These are phyloP conservation scores for Abramis brama DNA, from an alignment of 2,113 vertebrate species.

Conservation along the genomic window DNA sequence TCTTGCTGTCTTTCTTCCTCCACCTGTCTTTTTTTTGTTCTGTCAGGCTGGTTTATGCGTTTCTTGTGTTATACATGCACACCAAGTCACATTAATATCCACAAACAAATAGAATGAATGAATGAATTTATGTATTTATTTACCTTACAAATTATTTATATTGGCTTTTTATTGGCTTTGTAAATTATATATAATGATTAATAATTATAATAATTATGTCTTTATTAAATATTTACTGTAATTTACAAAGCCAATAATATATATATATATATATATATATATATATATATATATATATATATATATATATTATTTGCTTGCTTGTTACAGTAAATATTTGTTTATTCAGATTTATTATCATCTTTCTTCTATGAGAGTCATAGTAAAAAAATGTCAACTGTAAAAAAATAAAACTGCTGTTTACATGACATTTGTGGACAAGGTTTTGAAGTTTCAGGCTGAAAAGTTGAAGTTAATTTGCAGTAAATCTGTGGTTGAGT, in stretches of 20 bases:
- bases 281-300: no score
- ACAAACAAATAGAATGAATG: background rate
- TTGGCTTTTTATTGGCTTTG: background rate
- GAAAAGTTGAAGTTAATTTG: background rate
- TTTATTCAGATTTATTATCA: background rate
- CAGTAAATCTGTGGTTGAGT: background rate
- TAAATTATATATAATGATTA: background rate
- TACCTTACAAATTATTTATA: background rate
- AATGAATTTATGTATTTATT: background rate
- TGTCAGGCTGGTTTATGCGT: background rate
- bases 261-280: no score
- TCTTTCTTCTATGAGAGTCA: no score
- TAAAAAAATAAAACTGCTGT: background rate
- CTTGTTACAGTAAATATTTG: no score
- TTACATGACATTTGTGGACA: background rate
- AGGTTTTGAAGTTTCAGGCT: background rate
- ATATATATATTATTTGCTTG: no score
- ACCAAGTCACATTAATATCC: background rate
- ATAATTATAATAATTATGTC: no score
- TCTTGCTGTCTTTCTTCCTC: background rate
- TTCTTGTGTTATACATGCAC: background rate
- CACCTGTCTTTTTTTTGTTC: background rate
- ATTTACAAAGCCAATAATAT: no score
- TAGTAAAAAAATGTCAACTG: no score
- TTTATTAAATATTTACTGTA: no score